These are phyloP conservation scores for Percopsis transmontana DNA, from an alignment of 2,113 vertebrate genomes.

Conservation along the genomic window DNA sequence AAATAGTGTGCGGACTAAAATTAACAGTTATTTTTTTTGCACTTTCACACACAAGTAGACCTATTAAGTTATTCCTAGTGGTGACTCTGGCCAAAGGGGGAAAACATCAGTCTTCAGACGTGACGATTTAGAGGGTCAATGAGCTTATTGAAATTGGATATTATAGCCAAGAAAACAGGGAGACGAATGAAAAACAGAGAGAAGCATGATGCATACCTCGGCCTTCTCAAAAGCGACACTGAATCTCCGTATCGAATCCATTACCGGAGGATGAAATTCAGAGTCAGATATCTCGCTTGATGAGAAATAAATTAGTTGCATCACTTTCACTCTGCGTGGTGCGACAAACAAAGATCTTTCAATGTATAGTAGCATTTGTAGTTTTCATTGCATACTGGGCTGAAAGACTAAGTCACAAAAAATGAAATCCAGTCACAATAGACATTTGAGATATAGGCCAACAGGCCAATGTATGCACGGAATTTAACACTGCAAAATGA, in stretches of 20 bases:
- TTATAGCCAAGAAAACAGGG: slow-evolving; percentile 40
- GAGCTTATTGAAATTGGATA: slow-evolving; percentile 66
- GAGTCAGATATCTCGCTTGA: slow-evolving; percentile 68
- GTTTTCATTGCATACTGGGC: slow-evolving; percentile 3
- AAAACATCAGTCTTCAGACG: slow-evolving; percentile 33
- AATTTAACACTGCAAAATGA: neutral
- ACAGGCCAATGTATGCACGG: neutral
- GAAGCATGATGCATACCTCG: slow-evolving; percentile 58
- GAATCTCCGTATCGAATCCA: slow-evolving; percentile 77
- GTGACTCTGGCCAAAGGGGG: neutral
- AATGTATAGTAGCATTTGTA: too few species aligned
- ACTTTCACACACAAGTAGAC: neutral
- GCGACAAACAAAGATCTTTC: slow-evolving; percentile 39
- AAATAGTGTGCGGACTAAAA: neutral
- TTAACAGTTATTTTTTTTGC: neutral
- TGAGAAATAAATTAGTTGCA: slow-evolving; percentile 74
- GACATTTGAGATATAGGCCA: neutral
- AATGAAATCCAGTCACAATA: neutral
- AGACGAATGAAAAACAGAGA: slow-evolving; percentile 68
- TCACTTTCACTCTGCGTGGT: slow-evolving; percentile 49
- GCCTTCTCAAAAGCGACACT: slow-evolving; percentile 66
- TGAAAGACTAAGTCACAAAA: slow-evolving; percentile 17
- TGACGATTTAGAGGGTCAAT: slow-evolving; percentile 51
- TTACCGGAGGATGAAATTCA: slow-evolving; percentile 72
- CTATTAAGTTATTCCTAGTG: neutral